Base-by-base conservation (phyloP, 1,140 invertebrate genomes). In the Campoletis sonorensis region DNA sequence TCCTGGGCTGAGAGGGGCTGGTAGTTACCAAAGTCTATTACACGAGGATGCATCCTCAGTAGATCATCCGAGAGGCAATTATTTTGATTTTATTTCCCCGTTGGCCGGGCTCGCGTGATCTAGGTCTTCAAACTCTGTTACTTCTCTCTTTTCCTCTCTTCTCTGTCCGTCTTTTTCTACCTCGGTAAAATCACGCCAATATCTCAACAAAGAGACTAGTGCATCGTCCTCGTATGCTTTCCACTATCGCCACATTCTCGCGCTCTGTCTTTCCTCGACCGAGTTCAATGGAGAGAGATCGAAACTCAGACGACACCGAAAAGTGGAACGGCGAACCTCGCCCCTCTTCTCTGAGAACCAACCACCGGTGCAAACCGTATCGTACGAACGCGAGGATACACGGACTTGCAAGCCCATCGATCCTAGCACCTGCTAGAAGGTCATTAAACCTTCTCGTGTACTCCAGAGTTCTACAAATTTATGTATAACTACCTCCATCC, bases 351-450 rank as follows among this genome's bases (percentile, higher is more conserved):
- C 23, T 27, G 61, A 26, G 23, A 27, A 64, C 5, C 61, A 64
- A 64, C 61, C 61, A 64, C 61, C 10, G 15, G 61, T 64, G 30
- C 51, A 76, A 75, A 11, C 45, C 79, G 77, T 79, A 30, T 71
- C 11, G 79, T 40, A 51, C 79, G 51, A 8, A 54, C 61, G 40
- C 40, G 45, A 64, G 49, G 27, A 67, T 33, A 26, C 18, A 58
- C 61, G 30, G 16, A 84, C 76, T 82, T 79, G 73, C 67, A 81
- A 85, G 80, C 85, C 72, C 85, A 86, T 86, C 85, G 85, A 86
- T 86, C 85, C 54, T 79, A 61, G 49, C 79, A 82, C 82, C 84
- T 85, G 82, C 80, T 77, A 26, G 78, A 86, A 85, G 86, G 86
- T 87, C 86, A 81, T 87, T 87, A 87, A 85, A 87, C 86, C 79